These are phyloP conservation scores for Elachura formosa DNA, from an alignment of 2,113 vertebrate genomes.

Conservation along the genomic window DNA sequence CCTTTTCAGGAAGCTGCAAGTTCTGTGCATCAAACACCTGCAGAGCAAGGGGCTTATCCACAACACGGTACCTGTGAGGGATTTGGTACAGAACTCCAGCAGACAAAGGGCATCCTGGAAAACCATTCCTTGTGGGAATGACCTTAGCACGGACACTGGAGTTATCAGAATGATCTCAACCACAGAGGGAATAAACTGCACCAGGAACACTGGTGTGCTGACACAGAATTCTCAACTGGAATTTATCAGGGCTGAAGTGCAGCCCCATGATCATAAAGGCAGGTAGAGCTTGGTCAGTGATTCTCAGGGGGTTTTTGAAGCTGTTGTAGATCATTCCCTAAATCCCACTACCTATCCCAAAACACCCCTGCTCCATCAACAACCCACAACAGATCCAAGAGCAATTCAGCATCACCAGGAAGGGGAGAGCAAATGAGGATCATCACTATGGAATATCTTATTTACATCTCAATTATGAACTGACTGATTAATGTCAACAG, in stretches of 20 bases:
- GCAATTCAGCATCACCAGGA: not conserved
- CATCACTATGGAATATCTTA: no score
- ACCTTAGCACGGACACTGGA: not conserved
- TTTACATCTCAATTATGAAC: not conserved
- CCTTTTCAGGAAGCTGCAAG: not conserved
- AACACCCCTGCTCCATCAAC: not conserved
- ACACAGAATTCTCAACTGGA: not conserved
- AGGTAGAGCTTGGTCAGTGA: not conserved
- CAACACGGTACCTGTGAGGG: fast-evolving
- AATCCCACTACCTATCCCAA: not conserved
- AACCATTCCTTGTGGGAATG: not conserved
- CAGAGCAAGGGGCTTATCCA: not conserved
- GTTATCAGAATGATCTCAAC: not conserved
- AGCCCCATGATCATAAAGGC: not conserved
- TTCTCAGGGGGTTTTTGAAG: not conserved
- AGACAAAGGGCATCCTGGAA: not conserved
- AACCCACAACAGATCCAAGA: not conserved
- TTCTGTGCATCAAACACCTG: not conserved
- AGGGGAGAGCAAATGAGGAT: not conserved
- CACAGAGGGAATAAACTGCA: not conserved
- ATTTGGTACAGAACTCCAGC: not conserved
- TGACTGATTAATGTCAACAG: not conserved
- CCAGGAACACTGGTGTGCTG: not conserved
- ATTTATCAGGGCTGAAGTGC: not conserved
- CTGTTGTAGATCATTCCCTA: not conserved